A percentile compares a stretch with the other conserved stretches of the same genome.
Conservation (phyloP, 2,888 invertebrate genomes). For the Agrypnus murinus region DNA sequence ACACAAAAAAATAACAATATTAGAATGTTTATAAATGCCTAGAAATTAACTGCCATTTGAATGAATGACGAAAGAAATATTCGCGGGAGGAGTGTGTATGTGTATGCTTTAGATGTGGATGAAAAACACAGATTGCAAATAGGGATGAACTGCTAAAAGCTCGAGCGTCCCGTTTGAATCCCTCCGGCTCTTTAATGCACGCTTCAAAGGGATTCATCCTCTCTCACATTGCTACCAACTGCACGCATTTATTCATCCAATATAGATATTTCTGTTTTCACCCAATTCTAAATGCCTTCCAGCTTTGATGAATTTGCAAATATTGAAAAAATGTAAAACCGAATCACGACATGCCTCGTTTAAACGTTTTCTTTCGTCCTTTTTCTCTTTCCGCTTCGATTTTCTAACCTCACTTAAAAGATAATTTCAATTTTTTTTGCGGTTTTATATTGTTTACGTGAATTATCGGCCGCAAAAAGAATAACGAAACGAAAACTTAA, state of each 20-base stretch:
- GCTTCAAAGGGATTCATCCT: slow-evolving; percentile 47
- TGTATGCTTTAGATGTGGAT: slow-evolving; percentile 37
- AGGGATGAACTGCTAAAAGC: slow-evolving; percentile 48
- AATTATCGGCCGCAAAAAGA: too few relatives aligned
- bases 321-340: slow-evolving; percentile 23
- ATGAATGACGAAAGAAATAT: slow-evolving; percentile 10
- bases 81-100: too few relatives aligned
- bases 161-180: slow-evolving; percentile 44
- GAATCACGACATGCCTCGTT: not conserved
- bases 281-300: slow-evolving; percentile 29
- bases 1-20: slow-evolving; percentile 2
- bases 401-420: too few relatives aligned
- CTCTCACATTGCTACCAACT: slow-evolving; percentile 46
- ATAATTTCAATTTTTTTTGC: too few relatives aligned
- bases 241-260: slow-evolving; percentile 45
- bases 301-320: slow-evolving; percentile 40
- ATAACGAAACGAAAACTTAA: too few relatives aligned
- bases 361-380: too few relatives aligned
- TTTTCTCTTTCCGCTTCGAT: too few relatives aligned
- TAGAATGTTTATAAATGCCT: slow-evolving; percentile 14
- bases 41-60: slow-evolving; percentile 18
- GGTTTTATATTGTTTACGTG: too few relatives aligned
- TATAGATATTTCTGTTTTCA: slow-evolving; percentile 43
- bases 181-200: slow-evolving; percentile 45
- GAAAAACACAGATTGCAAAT: slow-evolving; percentile 43